A percentile compares a stretch with the other conserved stretches of the same genome.
Evolutionary conservation across 2,113 vertebrate genomes (phyloP).

Genomic region (Scalopus aquaticus): DNA sequence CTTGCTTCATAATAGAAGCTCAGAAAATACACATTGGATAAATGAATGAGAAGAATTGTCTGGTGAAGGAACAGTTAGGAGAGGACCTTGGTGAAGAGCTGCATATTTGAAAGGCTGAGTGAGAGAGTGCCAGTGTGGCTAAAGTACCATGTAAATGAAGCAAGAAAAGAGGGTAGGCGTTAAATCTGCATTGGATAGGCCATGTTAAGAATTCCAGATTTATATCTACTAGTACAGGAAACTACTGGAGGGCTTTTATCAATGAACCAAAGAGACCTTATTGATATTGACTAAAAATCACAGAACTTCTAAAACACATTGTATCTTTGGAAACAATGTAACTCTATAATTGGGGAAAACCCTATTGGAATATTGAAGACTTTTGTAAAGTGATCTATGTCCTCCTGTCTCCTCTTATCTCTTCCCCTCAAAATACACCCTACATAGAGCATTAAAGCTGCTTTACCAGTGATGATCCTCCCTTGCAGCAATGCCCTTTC

Average conservation of each 20-base stretch:
- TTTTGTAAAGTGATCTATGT: background rate
- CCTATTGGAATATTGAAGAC: background rate
- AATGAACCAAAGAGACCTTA: conserved; percentile 1
- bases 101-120: background rate
- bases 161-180: background rate
- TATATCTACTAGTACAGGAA: background rate
- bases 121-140: background rate
- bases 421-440: background rate
- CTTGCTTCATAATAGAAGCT: background rate
- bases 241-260: background rate
- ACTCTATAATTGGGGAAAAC: background rate
- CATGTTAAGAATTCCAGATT: background rate
- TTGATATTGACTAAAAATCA: background rate
- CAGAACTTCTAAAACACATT: background rate
- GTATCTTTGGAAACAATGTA: conserved; percentile 22
- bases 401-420: background rate
- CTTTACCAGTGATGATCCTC: background rate
- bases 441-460: background rate
- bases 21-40: background rate
- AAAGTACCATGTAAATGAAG: background rate
- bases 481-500: background rate
- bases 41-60: background rate
- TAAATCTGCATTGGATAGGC: background rate
- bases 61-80: background rate
- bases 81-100: background rate